phyloP scores from a whole-genome alignment of 2,797 vertebrate species.

The Sibirionetta formosa region DNA sequence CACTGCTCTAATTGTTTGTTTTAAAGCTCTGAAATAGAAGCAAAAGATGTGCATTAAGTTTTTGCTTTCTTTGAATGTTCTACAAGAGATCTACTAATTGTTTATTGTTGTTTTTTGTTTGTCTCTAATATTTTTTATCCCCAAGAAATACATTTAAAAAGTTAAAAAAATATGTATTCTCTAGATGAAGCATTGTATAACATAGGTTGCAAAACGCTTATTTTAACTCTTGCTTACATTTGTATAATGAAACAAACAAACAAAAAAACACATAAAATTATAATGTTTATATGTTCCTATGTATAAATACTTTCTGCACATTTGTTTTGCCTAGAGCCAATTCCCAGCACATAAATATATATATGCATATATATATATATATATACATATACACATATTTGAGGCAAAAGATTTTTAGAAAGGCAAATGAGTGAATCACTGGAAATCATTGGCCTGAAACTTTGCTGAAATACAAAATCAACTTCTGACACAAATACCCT shows the following conservation, averaged over 20 bases:
- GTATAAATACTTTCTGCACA: not conserved
- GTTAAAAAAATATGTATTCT: not conserved
- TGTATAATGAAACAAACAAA: not conserved
- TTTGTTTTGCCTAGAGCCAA: constrained; percentile 1
- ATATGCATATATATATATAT: too few species aligned
- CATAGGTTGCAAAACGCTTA: not conserved
- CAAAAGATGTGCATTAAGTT: not conserved
- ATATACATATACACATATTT: not conserved
- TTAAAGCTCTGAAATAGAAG: not conserved
- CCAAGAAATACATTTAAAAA: not conserved
- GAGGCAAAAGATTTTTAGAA: not conserved
- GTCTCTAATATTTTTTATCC: not conserved
- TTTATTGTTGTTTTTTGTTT: not conserved
- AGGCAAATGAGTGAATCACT: not conserved
- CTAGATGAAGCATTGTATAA: not conserved
- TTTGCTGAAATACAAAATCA: not conserved
- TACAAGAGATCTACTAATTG: not conserved
- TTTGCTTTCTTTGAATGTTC: not conserved
- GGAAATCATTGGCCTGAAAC: not conserved
- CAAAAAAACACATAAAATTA: not conserved
- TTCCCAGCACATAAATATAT: not conserved
- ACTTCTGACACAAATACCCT: not conserved
- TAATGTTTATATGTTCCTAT: not conserved
- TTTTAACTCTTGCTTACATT: not conserved
- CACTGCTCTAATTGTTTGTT: not conserved